Base-by-base conservation (phyloP, 2,888 invertebrate genomes). In the Hylaea fasciaria region DNA sequence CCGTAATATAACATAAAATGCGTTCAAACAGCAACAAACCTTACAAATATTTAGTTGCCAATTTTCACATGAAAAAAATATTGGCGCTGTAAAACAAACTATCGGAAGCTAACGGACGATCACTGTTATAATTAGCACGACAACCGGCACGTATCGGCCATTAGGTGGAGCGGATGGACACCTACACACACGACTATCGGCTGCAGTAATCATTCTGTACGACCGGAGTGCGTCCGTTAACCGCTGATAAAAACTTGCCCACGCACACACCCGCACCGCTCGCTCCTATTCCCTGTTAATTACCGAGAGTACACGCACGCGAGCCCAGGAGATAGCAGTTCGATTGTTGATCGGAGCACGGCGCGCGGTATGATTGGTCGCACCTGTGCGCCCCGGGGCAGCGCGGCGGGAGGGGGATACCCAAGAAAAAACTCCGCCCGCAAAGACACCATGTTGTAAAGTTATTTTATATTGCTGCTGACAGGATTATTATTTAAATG, bases 161-260 rank as follows among this genome's bases (percentile, higher is more conserved):
- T 71, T 76, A 83, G 83, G 85, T 84, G 73, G 77, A 83, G 77
- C 84, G 88, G 87, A 87, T 76, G 85, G 69, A 80, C 87, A 88
- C 87, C 87, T 88, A 88, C 87, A 80, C 84, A 69, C 70, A 58
- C 64, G 66, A 55, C 56, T 77, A 77, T 79, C 78, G 75, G 68
- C 57, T 64, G 66, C 76, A 72, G 72, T 79, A 83, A 82, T 83
- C n/a, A n/a, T n/a, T n/a, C 85, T 82, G 76, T 73, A 39, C 57
- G 53, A 44, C 49, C 57, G 11, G 45, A 80, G 82, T 78, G 83
- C 89, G 87, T 85, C 87, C 87, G 86, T 81, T 82, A 77, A 73
- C 82, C 84, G 83, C 80, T 76, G 89, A 90, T 89, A 89, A 85
- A 82, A 81, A 80, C 73, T 68, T 73, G 62, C 62, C 59, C 73